phyloP scores from a whole-genome alignment of 2,113 vertebrate genomes.

The Psammodynastes pulverulentus region DNA sequence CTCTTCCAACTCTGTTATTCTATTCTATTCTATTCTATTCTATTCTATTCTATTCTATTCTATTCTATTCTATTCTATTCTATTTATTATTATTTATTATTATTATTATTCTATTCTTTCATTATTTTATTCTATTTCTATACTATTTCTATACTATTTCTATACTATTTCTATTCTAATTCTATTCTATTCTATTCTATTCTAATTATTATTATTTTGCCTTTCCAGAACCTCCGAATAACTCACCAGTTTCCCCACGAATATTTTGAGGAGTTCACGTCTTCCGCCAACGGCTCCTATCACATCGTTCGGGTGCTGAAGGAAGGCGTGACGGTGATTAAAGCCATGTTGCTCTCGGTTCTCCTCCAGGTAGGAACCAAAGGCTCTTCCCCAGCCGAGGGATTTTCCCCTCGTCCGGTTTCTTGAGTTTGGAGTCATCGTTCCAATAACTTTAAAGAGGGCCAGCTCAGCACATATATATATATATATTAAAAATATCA shows the following conservation, averaged over 20 bases:
- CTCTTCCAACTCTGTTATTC: no score
- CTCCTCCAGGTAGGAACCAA: slow-evolving; percentile 47
- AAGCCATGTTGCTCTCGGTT: slow-evolving; percentile 49
- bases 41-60: no score
- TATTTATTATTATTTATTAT: no score
- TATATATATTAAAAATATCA: no score
- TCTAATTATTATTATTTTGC: not conserved
- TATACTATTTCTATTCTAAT: no score
- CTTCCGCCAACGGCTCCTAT: slow-evolving; percentile 59
- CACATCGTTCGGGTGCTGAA: slow-evolving; percentile 50
- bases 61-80: no score
- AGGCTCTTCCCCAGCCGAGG: not conserved
- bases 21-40: no score
- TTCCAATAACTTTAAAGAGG: not conserved
- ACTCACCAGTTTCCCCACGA: slow-evolving; percentile 25
- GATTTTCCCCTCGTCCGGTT: not conserved
- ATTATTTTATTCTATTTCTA: no score
- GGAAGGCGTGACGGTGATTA: slow-evolving; percentile 51
- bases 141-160: no score
- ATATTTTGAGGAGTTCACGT: slow-evolving; percentile 52
- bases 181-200: no score
- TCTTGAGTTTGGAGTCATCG: not conserved
- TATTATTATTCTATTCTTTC: no score
- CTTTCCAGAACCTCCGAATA: slow-evolving; percentile 59
- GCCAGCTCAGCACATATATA: not conserved